Evolutionary conservation across 2,888 invertebrate genomes (phyloP).

Genomic region (Heterodera filipjevi): DNA sequence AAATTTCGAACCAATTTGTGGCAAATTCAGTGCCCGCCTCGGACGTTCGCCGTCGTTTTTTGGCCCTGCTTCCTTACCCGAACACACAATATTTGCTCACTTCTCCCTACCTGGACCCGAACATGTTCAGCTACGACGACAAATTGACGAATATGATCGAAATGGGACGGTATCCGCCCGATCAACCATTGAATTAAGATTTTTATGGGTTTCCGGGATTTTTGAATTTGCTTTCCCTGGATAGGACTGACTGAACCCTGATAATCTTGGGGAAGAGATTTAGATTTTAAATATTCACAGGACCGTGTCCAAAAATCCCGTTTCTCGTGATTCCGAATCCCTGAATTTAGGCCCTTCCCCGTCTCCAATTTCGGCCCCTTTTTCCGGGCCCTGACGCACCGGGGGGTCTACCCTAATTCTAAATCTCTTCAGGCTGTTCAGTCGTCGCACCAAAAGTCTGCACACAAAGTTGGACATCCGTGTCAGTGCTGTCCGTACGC

Average conservation of each 20-base stretch:
- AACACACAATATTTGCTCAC: conserved; percentile 29
- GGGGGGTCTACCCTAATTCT: too few species aligned
- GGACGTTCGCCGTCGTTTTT: conserved; percentile 32
- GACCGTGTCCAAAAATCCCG: too few species aligned
- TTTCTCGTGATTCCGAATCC: too few species aligned
- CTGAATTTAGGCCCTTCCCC: too few species aligned
- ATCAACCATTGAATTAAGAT: conserved; percentile 21
- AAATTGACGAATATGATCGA: conserved; percentile 36
- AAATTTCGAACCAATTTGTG: too few species aligned
- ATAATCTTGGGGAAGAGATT: too few species aligned
- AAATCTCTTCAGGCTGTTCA: conserved; percentile 42
- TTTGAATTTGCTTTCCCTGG: too few species aligned
- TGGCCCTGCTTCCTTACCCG: conserved; percentile 37
- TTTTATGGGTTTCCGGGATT: neutral
- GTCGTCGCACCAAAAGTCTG: conserved; percentile 32
- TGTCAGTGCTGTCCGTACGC: neutral
- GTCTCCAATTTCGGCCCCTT: too few species aligned
- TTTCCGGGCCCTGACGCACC: too few species aligned
- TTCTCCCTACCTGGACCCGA: conserved; percentile 48
- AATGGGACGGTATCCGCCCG: conserved; percentile 32
- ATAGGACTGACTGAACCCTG: too few species aligned
- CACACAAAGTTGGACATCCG: conserved; percentile 36
- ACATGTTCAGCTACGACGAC: conserved; percentile 46
- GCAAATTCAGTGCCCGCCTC: neutral
- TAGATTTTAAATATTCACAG: too few species aligned